These are phyloP conservation scores for Ranitomeya imitator DNA, from an alignment of 2,113 vertebrate species.

Conservation along the genomic window DNA sequence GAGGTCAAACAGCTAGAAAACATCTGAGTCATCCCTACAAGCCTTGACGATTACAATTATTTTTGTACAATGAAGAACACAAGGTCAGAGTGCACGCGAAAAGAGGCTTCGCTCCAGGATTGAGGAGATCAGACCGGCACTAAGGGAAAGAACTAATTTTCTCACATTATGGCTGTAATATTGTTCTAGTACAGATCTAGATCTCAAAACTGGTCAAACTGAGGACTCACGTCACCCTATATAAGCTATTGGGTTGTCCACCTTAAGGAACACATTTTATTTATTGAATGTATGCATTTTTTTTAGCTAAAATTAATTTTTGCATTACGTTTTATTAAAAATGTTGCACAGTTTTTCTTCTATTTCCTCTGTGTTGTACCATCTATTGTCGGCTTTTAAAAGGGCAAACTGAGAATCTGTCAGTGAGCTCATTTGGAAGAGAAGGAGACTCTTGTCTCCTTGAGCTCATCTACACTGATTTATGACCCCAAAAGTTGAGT, in stretches of 20 bases:
- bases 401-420: no score
- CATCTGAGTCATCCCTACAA: not conserved
- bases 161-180: not conserved
- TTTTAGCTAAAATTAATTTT: no score
- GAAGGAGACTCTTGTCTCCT: no score
- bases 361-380: no score
- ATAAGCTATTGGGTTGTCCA: not conserved
- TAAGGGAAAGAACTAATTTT: not conserved
- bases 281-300: no score
- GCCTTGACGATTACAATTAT: constrained; percentile 6
- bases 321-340: no score
- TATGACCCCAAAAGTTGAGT: no score
- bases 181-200: not conserved
- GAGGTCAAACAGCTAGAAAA: not conserved
- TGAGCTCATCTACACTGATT: no score
- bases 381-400: no score
- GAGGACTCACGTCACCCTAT: not conserved
- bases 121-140: not conserved
- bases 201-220: not conserved
- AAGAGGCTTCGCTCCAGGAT: not conserved
- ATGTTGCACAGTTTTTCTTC: no score
- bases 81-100: constrained; percentile 12
- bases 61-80: constrained; percentile 27
- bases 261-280: no score
- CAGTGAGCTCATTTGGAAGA: no score